Evolutionary conservation across 1,140 invertebrate genomes (phyloP).

Genomic region (Lepidostoma basale): DNA sequence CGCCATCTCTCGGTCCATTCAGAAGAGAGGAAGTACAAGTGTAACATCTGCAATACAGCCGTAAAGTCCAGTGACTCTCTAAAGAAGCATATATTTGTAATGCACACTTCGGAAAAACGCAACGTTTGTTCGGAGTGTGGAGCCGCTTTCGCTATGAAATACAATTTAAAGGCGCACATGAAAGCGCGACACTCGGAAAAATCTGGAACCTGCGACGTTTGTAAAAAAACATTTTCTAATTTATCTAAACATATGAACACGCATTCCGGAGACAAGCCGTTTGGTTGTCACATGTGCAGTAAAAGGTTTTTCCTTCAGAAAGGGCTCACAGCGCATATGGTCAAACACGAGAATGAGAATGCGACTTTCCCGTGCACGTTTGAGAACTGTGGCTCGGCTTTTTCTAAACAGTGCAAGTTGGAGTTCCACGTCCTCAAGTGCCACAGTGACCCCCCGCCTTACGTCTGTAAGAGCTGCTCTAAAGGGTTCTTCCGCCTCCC

Average conservation of each 20-base stretch:
- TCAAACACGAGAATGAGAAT: slow-evolving; percentile 58
- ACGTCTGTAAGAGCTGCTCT: slow-evolving; percentile 55
- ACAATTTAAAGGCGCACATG: slow-evolving; percentile 58
- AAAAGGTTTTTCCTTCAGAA: slow-evolving; percentile 54
- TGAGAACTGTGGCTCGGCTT: slow-evolving; percentile 53
- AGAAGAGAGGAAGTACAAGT: slow-evolving; percentile 52
- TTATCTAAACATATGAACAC: slow-evolving; percentile 66
- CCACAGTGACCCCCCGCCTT: slow-evolving; percentile 55
- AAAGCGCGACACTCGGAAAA: slow-evolving; percentile 54
- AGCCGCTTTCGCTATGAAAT: slow-evolving; percentile 64
- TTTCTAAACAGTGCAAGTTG: slow-evolving; percentile 54
- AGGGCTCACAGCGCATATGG: slow-evolving; percentile 53
- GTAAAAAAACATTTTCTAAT: slow-evolving; percentile 55
- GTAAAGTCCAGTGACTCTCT: slow-evolving; percentile 52
- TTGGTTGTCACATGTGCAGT: slow-evolving; percentile 62
- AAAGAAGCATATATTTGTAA: slow-evolving; percentile 49
- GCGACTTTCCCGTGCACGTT: slow-evolving; percentile 53
- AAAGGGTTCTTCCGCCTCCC: slow-evolving; percentile 55
- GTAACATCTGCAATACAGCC: slow-evolving; percentile 51
- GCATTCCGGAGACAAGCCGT: slow-evolving; percentile 74
- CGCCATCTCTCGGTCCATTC: slow-evolving; percentile 50
- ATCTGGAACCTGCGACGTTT: slow-evolving; percentile 54
- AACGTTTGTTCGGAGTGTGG: slow-evolving; percentile 61
- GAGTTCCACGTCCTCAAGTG: slow-evolving; percentile 56
- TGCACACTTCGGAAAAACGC: slow-evolving; percentile 41